These are phyloP conservation scores for Tipula vernalis DNA, from an alignment of 2,888 invertebrate species.

Conservation along the genomic window DNA sequence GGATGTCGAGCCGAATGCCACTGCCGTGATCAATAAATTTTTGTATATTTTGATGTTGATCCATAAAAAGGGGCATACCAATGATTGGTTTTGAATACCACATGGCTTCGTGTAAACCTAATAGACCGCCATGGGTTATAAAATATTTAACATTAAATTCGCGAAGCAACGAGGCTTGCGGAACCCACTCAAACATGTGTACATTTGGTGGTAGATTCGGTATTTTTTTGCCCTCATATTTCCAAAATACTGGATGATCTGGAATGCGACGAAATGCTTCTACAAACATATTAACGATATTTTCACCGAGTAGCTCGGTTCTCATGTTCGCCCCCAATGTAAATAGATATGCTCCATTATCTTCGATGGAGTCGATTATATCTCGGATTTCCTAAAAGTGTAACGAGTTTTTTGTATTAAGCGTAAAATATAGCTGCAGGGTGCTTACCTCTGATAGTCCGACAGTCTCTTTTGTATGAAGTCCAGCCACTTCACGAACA, in stretches of 20 bases:
- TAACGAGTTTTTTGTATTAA: not conserved
- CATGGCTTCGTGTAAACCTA: conserved; percentile 13
- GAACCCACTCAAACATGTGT: conserved; percentile 13
- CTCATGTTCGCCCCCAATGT: not conserved
- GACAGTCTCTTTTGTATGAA: conserved; percentile 5
- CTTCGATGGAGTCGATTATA: not conserved
- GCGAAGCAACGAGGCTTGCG: conserved; percentile 12
- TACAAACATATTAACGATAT: conserved; percentile 1
- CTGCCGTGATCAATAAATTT: conserved; percentile 11
- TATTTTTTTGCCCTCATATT: conserved; percentile 10
- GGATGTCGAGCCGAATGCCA: conserved; percentile 8
- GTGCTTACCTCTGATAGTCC: not conserved
- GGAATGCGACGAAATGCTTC: conserved; percentile 12
- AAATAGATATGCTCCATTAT: not conserved
- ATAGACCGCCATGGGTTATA: conserved; percentile 12
- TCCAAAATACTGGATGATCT: conserved; percentile 13
- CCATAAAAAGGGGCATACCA: conserved; percentile 13
- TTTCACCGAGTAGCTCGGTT: not conserved
- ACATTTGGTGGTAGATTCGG: conserved; percentile 13
- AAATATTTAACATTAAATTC: conserved; percentile 12
- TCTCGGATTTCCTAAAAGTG: not conserved
- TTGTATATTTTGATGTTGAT: conserved; percentile 12
- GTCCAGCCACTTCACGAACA: conserved; percentile 9
- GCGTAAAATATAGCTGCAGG: not conserved
- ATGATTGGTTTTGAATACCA: conserved; percentile 11